A percentile compares a stretch with the other conserved stretches of the same genome.
These are phyloP conservation scores for Dioctria rufipes DNA, from an alignment of 2,888 invertebrate species.

Conservation along the genomic window DNA sequence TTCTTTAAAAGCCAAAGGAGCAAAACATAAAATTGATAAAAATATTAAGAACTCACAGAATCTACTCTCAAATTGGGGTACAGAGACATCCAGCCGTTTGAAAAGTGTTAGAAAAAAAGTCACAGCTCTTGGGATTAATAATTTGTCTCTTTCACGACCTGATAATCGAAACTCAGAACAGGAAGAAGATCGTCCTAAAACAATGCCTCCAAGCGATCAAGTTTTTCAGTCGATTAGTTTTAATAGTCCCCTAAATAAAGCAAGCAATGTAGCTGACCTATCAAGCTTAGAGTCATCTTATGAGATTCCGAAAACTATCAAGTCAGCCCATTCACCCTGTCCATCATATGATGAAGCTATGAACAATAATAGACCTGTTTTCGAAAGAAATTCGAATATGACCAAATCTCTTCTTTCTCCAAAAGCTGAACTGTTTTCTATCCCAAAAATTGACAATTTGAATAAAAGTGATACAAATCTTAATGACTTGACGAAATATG, in stretches of 20 bases:
- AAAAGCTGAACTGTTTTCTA: background rate
- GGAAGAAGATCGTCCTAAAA: conserved; percentile 67
- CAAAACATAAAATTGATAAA: conserved; percentile 68
- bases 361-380: background rate
- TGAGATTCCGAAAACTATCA: conserved; percentile 66
- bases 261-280: conserved; percentile 64
- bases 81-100: conserved; percentile 66
- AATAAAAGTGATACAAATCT: conserved; percentile 6
- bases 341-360: conserved; percentile 69
- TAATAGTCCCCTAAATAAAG: conserved; percentile 67
- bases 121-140: conserved; percentile 55
- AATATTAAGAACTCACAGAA: conserved; percentile 69
- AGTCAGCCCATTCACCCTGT: conserved; percentile 60
- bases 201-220: conserved; percentile 68
- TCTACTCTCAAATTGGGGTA: conserved; percentile 65
- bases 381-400: background rate
- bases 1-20: conserved; percentile 68
- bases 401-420: background rate
- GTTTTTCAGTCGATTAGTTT: conserved; percentile 69
- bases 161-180: conserved; percentile 57
- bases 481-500: background rate
- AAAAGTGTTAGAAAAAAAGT: conserved; percentile 66
- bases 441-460: background rate
- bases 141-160: conserved; percentile 62
- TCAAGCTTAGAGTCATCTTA: conserved; percentile 64